A percentile compares a stretch with the other conserved stretches of the same genome.
Evolutionary conservation across 1,140 invertebrate genomes (phyloP).

Genomic region (Pemphigus obesinymphae): DNA sequence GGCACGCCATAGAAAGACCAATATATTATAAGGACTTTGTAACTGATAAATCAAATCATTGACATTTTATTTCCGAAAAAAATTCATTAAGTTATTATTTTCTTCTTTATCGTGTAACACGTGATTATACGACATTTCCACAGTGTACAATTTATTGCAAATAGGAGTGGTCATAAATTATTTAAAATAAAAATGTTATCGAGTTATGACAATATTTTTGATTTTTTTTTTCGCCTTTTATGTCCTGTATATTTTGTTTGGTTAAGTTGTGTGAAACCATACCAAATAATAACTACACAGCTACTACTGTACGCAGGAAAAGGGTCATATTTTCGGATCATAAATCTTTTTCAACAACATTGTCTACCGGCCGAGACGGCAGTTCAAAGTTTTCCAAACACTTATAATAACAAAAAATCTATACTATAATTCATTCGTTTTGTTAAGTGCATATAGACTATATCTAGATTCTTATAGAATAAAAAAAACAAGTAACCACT

Average conservation of each 20-base stretch:
- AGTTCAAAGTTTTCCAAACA: constrained; percentile 24
- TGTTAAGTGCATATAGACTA: neutral
- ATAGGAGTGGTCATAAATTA: constrained; percentile 18
- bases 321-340: constrained; percentile 29
- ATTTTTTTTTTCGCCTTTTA: constrained; percentile 11
- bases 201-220: constrained; percentile 2
- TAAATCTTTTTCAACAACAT: constrained; percentile 31
- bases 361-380: neutral
- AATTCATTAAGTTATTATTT: constrained; percentile 16
- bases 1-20: too few relatives aligned
- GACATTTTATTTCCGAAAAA: neutral
- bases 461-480: neutral
- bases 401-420: constrained; percentile 15
- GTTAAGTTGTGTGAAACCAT: constrained; percentile 1
- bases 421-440: constrained; percentile 20
- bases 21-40: neutral
- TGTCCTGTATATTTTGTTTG: neutral
- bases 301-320: constrained; percentile 5
- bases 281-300: constrained; percentile 21
- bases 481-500: neutral
- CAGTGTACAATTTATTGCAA: neutral
- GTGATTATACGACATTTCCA: neutral
- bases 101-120: neutral
- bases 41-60: constrained; percentile 1
- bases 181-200: constrained; percentile 25